Evolutionary conservation across 2,113 vertebrate species (phyloP), one percentile per base, ranked within the genome.

Genomic region (Mormyrus lacerda): DNA sequence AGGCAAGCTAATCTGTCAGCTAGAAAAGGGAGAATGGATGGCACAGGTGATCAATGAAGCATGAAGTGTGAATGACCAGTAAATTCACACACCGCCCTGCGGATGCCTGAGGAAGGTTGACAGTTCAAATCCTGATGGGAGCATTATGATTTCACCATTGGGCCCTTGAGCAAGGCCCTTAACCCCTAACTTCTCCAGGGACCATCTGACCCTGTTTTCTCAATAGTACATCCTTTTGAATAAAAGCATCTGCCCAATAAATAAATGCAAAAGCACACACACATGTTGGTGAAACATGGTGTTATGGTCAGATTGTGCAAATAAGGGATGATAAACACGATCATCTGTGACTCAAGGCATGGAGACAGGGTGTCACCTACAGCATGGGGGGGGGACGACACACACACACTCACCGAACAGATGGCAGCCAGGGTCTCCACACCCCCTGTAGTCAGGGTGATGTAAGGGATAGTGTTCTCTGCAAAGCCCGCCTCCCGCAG

Each of bases 361-460:
- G 11, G 15, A 76, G 31, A 19, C 15, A 19, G 73, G 73, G 13
- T 3, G 35, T 79, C 31, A 79, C 1, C 35, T 42, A 13, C 73
- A 79, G 35, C 35, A 2, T 19, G n/a, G n/a, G n/a, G n/a, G n/a
- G n/a, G n/a, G n/a, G n/a, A n/a, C n/a, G n/a, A n/a, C n/a, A n/a
- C n/a, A n/a, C n/a, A n/a, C n/a, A 53, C 88, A 97, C 97, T 99
- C 94, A 99, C 98, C 24, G 98, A 98, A 90, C 96, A 91, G 93
- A 99, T 89, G 84, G 98, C 95, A 48, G 97, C 96, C 93, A 99
- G 19, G 0, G 94, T 98, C 94, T 99, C 98, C 17, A 94, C 91
- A 53, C 93, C 97, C 1, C 98, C 98, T 0, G 98, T 99, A 92
- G 96, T 98, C 90, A 99, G 91, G 1, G 97, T 98, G 91, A 99